Base-by-base conservation (phyloP, 2,113 vertebrate genomes). In the Pluvianellus socialis region DNA sequence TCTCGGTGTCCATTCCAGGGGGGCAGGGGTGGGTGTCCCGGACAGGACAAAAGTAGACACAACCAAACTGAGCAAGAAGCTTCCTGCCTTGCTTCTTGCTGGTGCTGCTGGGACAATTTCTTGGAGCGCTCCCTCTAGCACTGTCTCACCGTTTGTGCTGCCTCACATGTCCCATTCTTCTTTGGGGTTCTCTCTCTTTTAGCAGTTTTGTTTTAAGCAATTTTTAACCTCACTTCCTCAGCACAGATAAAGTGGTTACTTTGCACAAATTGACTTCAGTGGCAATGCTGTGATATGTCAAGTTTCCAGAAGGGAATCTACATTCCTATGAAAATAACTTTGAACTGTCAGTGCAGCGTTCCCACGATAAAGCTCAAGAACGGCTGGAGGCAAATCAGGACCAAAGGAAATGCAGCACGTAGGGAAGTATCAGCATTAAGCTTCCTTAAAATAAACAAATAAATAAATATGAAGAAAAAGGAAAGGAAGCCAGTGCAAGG, bases 141-240 rank as follows among this genome's bases (percentile, higher is more conserved):
- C 50, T 27, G 30, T 35, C 94, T 94, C 90, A 58, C 65, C 22
- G 12, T 70, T 77, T 92, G 35, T 80, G 47, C 26, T 70, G 47
- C 49, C 97, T 90, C 96, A 80, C 77, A 74, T 20, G 87, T 38
- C 93, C 93, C 66, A 8, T 87, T 95, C 71, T 90, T 93, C 84
- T 73, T 77, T 42, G 23, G 30, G 38, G 35, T 3, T 20, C 22
- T 23, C 24, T 4, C 32, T 77, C 53, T 84, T 94, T 85, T 66
- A 92, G 92, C 61, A 80, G 53, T 93, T 97, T 86, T 65, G 47
- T 10, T 94, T 90, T 47, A 88, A 95, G 73, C 73, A 44, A 50
- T 93, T 91, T 97, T 97, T 85, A 94, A 94, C 92, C 94, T 97
- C 86, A 45, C 47, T 95, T 95, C 81, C 30, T 65, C 24, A 18